These are phyloP conservation scores for Clarias pachynema DNA, from an alignment of 2,797 vertebrate genomes.

Conservation along the genomic window DNA sequence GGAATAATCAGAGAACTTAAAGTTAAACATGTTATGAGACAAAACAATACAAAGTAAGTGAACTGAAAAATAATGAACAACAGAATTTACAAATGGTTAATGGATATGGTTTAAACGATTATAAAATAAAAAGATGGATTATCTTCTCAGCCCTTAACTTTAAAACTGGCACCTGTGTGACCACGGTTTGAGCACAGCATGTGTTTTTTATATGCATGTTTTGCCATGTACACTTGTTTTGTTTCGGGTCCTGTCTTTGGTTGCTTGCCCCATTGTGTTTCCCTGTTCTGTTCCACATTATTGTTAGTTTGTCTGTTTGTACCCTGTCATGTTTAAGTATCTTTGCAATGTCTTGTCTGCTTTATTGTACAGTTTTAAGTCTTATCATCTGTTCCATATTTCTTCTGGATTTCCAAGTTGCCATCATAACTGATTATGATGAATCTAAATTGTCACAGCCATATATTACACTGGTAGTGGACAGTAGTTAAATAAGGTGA, in stretches of 20 bases:
- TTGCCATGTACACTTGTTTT: neutral
- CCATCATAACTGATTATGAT: neutral
- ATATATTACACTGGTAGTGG: neutral
- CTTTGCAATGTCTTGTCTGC: too few species aligned
- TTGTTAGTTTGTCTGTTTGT: neutral
- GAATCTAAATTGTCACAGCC: neutral
- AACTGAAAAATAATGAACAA: neutral
- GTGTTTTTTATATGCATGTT: neutral
- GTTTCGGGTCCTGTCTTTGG: neutral
- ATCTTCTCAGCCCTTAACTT: neutral
- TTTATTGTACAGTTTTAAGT: neutral
- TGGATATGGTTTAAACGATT: neutral
- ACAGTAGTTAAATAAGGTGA: neutral
- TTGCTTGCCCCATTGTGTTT: neutral
- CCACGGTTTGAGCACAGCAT: too few species aligned
- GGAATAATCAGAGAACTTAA: neutral
- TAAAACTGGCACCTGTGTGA: too few species aligned
- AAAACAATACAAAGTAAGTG: neutral
- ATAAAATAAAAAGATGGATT: neutral
- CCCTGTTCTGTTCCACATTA: neutral
- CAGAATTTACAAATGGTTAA: neutral
- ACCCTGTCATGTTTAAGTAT: neutral
- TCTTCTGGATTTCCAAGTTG: neutral
- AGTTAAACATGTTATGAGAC: slow-evolving; percentile 4
- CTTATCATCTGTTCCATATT: neutral